phyloP scores from a whole-genome alignment of 1,140 invertebrate species.

The Heterodera schachtii region DNA sequence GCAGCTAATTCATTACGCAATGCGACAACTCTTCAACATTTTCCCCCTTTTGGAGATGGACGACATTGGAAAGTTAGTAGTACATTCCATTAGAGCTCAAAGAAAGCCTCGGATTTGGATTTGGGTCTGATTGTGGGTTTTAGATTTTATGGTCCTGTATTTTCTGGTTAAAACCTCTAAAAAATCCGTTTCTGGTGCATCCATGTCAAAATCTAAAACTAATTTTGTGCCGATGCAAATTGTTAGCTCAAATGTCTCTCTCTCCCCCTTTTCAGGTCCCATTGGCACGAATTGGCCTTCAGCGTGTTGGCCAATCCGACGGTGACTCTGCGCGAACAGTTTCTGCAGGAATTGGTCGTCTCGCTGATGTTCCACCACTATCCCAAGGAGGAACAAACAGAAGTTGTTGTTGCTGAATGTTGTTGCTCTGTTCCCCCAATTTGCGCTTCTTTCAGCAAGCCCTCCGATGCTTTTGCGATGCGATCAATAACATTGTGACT shows the following conservation, averaged over 20 bases:
- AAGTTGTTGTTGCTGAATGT: constrained; percentile 15
- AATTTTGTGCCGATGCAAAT: no score
- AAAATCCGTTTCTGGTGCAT: no score
- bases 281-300: constrained; percentile 31
- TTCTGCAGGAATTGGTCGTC: constrained; percentile 30
- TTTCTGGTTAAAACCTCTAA: no score
- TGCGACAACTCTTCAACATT: constrained; percentile 29
- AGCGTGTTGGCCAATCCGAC: constrained; percentile 28
- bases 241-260: no score
- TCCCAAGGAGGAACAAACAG: constrained; percentile 20
- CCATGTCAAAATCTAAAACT: no score
- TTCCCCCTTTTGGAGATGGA: constrained; percentile 26
- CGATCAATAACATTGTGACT: constrained; percentile 32
- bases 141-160: no score
- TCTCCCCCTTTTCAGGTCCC: constrained; percentile 9
- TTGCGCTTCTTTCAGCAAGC: constrained; percentile 23
- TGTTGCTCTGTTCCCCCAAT: constrained; percentile 7
- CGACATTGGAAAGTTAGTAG: constrained; percentile 28
- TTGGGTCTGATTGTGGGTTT: no score
- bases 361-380: constrained; percentile 22
- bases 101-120: no score
- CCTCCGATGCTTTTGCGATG: constrained; percentile 31
- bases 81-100: background rate
- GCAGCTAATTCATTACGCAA: constrained; percentile 15
- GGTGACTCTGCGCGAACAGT: constrained; percentile 15